phyloP scores from a whole-genome alignment of 1,140 invertebrate species.

The Papilio machaon region DNA sequence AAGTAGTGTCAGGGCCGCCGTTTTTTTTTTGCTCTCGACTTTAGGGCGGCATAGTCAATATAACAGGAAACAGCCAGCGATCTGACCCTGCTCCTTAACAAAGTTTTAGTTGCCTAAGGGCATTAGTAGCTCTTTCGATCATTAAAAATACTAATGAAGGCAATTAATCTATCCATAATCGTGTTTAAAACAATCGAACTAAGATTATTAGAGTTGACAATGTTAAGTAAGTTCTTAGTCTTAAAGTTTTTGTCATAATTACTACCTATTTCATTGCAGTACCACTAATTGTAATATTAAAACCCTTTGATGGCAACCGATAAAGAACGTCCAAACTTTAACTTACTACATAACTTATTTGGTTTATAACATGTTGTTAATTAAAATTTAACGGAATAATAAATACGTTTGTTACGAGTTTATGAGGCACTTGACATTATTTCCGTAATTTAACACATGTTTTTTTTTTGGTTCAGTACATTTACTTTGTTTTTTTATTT shows the following conservation, averaged over 20 bases:
- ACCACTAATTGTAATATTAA: not conserved
- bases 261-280: too few species aligned
- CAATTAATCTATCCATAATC: not conserved
- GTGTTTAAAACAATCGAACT: not conserved
- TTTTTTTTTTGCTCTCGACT: too few species aligned
- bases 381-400: not conserved
- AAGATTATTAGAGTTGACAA: not conserved
- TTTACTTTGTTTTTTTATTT: not conserved
- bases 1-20: not conserved
- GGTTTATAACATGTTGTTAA: not conserved
- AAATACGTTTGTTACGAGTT: not conserved
- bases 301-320: not conserved
- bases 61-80: too few species aligned
- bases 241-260: not conserved
- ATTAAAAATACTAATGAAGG: too few species aligned
- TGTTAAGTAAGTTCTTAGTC: not conserved
- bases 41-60: too few species aligned
- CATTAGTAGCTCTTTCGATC: too few species aligned
- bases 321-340: not conserved
- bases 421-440: constrained; percentile 11
- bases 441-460: not conserved
- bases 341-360: not conserved
- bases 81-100: not conserved
- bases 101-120: not conserved
- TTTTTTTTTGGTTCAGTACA: not conserved